Percentiles rank a stretch among this genome's conserved stretches.
Conservation (phyloP, 2,797 vertebrate genomes). For the Toxotes lorentzi region DNA sequence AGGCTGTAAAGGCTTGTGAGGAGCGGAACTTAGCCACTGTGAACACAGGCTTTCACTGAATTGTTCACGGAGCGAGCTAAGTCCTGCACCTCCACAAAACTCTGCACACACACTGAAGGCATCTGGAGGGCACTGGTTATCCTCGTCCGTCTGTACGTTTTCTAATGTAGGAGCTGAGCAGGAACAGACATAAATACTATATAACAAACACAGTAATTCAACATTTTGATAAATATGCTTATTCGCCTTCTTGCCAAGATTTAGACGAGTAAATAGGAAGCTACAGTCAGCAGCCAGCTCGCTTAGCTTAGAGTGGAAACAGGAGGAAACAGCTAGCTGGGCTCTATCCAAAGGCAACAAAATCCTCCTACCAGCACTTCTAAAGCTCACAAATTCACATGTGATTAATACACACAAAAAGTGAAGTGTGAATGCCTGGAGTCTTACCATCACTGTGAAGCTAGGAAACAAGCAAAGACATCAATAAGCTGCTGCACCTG, state of each 20-base stretch:
- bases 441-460: too few species aligned
- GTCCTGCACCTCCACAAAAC: conserved; percentile 88
- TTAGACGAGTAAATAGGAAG: too few species aligned
- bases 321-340: too few species aligned
- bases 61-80: conserved; percentile 91
- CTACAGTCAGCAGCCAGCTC: not conserved
- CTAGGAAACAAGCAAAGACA: not conserved
- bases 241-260: not conserved
- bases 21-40: conserved; percentile 94
- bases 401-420: not conserved
- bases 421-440: not conserved
- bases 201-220: not conserved
- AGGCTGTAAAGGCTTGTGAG: conserved; percentile 77
- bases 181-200: not conserved
- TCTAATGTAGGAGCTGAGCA: not conserved
- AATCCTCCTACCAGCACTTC: not conserved
- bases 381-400: not conserved
- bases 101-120: conserved; percentile 33
- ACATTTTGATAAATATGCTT: not conserved
- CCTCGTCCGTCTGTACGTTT: conserved; percentile 1
- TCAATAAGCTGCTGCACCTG: not conserved
- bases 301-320: not conserved
- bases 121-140: conserved; percentile 10
- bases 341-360: not conserved
- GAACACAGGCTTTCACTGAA: conserved; percentile 86